These are phyloP conservation scores for Diaprepes abbreviatus DNA, from an alignment of 2,888 invertebrate species.

Conservation along the genomic window DNA sequence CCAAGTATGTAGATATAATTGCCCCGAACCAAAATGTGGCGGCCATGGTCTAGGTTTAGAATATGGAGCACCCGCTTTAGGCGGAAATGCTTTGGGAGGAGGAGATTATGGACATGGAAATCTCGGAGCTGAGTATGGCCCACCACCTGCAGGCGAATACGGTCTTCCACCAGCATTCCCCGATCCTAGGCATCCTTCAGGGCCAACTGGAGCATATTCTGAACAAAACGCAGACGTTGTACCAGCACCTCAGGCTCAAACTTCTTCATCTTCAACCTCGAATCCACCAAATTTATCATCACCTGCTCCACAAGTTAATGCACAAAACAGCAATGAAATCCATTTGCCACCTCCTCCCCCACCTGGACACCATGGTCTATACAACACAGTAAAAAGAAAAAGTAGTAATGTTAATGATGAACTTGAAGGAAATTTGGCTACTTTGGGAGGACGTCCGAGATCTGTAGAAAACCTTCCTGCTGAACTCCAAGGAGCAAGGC, in stretches of 20 bases:
- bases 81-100: slow-evolving; percentile 61
- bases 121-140: slow-evolving; percentile 76
- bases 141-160: slow-evolving; percentile 78
- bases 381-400: slow-evolving; percentile 89
- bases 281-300: slow-evolving; percentile 74
- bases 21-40: slow-evolving; percentile 92
- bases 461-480: slow-evolving; percentile 88
- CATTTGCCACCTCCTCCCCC: slow-evolving; percentile 88
- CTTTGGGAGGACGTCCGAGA: slow-evolving; percentile 87
- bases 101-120: slow-evolving; percentile 66
- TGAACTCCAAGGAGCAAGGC: slow-evolving; percentile 80
- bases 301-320: slow-evolving; percentile 71
- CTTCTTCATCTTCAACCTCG: slow-evolving; percentile 76
- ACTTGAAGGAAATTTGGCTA: slow-evolving; percentile 82
- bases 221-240: slow-evolving; percentile 86
- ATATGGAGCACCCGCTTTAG: slow-evolving; percentile 75
- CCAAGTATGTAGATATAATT: slow-evolving; percentile 94
- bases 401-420: slow-evolving; percentile 76
- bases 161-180: slow-evolving; percentile 83
- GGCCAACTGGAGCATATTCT: slow-evolving; percentile 85
- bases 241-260: slow-evolving; percentile 86
- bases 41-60: slow-evolving; percentile 76
- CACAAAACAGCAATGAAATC: slow-evolving; percentile 75
- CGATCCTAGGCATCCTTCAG: slow-evolving; percentile 89
- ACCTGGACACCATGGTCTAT: slow-evolving; percentile 83